Conservation (phyloP, 2,888 invertebrate genomes). For the Pollenia griseotomentosa region DNA sequence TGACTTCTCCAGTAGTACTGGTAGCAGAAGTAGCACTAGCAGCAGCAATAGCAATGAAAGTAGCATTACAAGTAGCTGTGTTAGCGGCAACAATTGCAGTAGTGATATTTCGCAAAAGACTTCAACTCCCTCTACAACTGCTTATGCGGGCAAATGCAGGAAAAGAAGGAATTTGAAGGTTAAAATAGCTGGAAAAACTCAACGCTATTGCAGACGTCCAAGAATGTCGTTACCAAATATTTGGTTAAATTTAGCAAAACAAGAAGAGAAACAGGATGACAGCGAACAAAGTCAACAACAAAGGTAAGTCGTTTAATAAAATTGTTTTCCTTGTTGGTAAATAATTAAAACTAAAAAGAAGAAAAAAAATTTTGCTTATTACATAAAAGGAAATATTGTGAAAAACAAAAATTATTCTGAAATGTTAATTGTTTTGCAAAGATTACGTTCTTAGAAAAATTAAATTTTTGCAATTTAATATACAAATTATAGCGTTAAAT, state of each 20-base stretch:
- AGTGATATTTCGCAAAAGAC: background rate
- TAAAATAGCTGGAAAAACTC: conserved; percentile 34
- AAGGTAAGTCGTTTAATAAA: conserved; percentile 59
- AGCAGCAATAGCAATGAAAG: conserved; percentile 35
- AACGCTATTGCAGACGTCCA: conserved; percentile 72
- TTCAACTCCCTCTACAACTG: background rate
- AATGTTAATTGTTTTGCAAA: background rate
- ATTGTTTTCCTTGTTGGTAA: background rate
- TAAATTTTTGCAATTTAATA: too few species aligned
- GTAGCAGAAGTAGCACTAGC: conserved; percentile 2
- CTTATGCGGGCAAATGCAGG: background rate
- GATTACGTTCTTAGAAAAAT: too few species aligned
- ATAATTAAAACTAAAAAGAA: background rate
- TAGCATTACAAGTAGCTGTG: conserved; percentile 21
- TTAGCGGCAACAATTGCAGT: conserved; percentile 27
- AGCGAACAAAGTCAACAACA: conserved; percentile 18
- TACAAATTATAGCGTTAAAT: too few species aligned
- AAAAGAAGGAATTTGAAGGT: conserved; percentile 9
- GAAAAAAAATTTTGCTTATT: conserved; percentile 4
- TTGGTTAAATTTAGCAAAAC: conserved; percentile 67
- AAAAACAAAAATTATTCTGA: background rate
- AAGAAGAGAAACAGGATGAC: conserved; percentile 11
- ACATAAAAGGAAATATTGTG: background rate
- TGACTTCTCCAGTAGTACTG: conserved; percentile 23
- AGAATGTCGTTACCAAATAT: conserved; percentile 80